Conservation (phyloP, 2,888 invertebrate species). For the Meteorus cinctellus region DNA sequence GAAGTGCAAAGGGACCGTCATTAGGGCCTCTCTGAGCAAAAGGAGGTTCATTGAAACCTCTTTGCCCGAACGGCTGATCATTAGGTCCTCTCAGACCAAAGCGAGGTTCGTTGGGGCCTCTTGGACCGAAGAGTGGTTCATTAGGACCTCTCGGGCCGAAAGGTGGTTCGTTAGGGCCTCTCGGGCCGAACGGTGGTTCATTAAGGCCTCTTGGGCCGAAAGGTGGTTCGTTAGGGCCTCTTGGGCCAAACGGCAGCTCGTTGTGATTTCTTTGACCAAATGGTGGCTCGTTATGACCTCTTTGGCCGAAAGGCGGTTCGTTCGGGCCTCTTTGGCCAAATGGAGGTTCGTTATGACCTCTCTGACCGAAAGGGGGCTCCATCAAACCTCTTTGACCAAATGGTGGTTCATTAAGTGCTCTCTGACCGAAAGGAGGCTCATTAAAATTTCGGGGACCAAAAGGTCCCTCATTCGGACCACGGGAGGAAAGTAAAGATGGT, state of each 20-base stretch:
- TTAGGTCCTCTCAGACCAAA: constrained; percentile 46
- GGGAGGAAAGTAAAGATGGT: constrained; percentile 15
- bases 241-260: constrained; percentile 45
- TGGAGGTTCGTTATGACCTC: constrained; percentile 40
- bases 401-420: constrained; percentile 44
- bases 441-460: constrained; percentile 34
- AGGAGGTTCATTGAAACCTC: constrained; percentile 42
- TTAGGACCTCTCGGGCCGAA: constrained; percentile 38
- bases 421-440: constrained; percentile 33
- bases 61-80: constrained; percentile 42
- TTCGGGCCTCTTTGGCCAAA: constrained; percentile 46
- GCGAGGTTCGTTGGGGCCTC: constrained; percentile 40
- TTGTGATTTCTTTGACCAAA: constrained; percentile 43
- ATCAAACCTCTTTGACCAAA: constrained; percentile 36
- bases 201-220: constrained; percentile 33
- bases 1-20: constrained; percentile 45
- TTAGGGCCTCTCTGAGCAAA: constrained; percentile 42
- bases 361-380: neutral
- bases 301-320: constrained; percentile 42
- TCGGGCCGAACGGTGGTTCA: constrained; percentile 33
- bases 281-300: constrained; percentile 42
- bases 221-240: constrained; percentile 35
- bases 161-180: constrained; percentile 45
- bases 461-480: constrained; percentile 34
- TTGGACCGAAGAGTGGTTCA: neutral